Evolutionary conservation across 2,888 invertebrate species (phyloP).

Genomic region (Agonum fuliginosum): DNA sequence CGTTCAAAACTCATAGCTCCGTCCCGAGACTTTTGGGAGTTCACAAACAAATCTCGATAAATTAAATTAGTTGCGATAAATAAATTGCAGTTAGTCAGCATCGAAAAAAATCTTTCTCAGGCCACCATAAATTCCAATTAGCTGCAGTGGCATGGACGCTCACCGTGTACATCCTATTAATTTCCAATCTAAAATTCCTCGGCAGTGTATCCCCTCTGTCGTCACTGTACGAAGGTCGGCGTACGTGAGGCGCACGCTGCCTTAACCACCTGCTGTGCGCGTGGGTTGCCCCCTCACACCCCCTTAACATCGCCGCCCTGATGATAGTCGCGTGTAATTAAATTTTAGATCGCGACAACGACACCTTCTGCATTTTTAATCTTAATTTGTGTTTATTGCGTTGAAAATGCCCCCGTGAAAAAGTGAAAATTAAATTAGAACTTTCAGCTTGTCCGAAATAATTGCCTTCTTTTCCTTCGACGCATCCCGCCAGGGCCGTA

Average conservation of each 20-base stretch:
- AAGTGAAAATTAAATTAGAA: constrained; percentile 58
- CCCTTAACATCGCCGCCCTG: too few species aligned
- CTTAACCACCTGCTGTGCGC: constrained; percentile 54
- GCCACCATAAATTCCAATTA: neutral
- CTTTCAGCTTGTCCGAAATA: constrained; percentile 53
- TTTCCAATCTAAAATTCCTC: constrained; percentile 44
- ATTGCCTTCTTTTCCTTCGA: constrained; percentile 47
- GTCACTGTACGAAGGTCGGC: neutral
- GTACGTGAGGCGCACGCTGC: neutral
- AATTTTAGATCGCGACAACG: constrained; percentile 59
- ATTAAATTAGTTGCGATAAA: too few species aligned
- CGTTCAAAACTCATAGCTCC: too few species aligned
- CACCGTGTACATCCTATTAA: constrained; percentile 32
- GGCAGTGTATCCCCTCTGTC: neutral
- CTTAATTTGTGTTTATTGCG: constrained; percentile 59
- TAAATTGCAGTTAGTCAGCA: too few species aligned
- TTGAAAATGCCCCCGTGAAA: constrained; percentile 55
- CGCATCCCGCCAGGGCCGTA: neutral
- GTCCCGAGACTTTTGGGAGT: too few species aligned
- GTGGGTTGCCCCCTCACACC: too few species aligned
- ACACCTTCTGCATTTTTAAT: constrained; percentile 59
- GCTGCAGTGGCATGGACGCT: neutral
- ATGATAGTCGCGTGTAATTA: constrained; percentile 56
- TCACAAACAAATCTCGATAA: too few species aligned
- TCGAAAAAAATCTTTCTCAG: too few species aligned